Conservation (phyloP, 64 coral and sea anemone species). For the Porites lutea region DNA sequence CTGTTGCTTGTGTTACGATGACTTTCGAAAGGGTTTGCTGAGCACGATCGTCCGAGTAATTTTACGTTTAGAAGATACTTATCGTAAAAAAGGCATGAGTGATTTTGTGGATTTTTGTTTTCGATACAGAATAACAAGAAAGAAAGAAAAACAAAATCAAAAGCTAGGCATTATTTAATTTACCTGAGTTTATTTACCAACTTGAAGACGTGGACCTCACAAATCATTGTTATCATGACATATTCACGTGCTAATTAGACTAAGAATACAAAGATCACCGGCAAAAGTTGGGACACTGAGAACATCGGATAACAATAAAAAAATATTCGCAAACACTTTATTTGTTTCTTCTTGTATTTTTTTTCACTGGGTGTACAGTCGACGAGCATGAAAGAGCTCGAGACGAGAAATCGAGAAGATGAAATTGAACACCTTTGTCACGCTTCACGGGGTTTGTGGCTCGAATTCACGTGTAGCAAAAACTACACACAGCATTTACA, state of each 20-base stretch:
- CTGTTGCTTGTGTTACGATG: too few species aligned
- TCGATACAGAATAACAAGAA: neutral
- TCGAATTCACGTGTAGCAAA: too few species aligned
- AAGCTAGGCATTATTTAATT: neutral
- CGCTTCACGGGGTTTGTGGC: too few species aligned
- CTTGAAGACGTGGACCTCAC: neutral
- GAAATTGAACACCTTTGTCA: too few species aligned
- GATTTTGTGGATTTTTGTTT: neutral
- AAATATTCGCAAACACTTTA: neutral
- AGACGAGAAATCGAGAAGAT: too few species aligned
- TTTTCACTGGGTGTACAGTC: neutral
- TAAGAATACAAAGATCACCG: constrained; percentile 14
- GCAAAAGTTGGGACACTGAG: neutral
- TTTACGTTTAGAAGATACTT: too few species aligned
- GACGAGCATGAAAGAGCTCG: too few species aligned
- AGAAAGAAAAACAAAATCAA: neutral
- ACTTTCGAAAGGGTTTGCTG: too few species aligned
- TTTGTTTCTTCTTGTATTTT: neutral
- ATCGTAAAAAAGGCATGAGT: neutral
- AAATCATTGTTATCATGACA: constrained; percentile 12
- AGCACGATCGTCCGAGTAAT: too few species aligned
- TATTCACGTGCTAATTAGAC: constrained; percentile 7
- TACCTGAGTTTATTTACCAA: constrained; percentile 1
- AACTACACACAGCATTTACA: too few species aligned
- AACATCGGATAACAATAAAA: neutral